Conservation (phyloP, 1,140 invertebrate genomes). For the Musca domestica region DNA sequence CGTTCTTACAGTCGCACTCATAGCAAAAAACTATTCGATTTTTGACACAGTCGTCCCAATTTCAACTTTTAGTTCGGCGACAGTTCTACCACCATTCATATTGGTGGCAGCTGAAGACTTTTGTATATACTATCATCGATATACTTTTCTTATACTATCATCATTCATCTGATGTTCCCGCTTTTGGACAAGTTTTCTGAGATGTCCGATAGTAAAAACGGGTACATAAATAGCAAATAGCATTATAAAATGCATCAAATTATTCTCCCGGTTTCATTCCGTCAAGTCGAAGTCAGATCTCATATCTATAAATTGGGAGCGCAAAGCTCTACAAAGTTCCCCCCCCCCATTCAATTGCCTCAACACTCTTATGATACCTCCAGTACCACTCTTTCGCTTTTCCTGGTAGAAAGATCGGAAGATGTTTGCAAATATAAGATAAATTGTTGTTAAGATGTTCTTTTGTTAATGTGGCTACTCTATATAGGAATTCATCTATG, state of each 20-base stretch:
- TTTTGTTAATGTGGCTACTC: neutral
- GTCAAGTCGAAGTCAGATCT: neutral
- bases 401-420: neutral
- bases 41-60: neutral
- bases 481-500: neutral
- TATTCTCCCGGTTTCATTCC: neutral
- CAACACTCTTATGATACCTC: neutral
- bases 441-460: too few relatives aligned
- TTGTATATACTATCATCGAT: too few relatives aligned
- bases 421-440: too few relatives aligned
- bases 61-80: neutral
- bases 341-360: neutral
- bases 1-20: neutral
- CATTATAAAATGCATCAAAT: slow-evolving; percentile 3
- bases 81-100: neutral
- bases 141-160: neutral
- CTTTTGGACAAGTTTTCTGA: neutral
- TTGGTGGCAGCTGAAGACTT: neutral
- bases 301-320: too few relatives aligned
- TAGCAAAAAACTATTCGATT: neutral
- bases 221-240: neutral
- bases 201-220: too few relatives aligned
- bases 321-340: neutral
- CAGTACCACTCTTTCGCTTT: neutral
- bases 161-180: neutral